phyloP scores from a whole-genome alignment of 2,888 invertebrate genomes.

The Acrobasis suavella region DNA sequence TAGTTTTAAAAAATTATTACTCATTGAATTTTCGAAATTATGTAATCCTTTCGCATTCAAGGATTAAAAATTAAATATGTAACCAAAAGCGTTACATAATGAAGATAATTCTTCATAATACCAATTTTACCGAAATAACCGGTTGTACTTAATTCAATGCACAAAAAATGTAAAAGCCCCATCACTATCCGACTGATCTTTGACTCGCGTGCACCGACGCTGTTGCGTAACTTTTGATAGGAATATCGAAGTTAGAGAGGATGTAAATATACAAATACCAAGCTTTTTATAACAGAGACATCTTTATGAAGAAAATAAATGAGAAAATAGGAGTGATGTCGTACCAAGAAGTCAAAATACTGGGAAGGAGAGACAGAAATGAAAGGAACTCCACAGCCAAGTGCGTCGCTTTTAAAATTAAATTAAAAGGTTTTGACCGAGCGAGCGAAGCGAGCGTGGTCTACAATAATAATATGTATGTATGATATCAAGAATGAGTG shows the following conservation, averaged over 20 bases:
- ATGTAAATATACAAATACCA: background rate
- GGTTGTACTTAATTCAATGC: background rate
- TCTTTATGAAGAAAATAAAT: too few relatives aligned
- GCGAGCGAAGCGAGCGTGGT: too few relatives aligned
- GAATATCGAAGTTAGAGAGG: background rate
- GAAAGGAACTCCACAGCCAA: too few relatives aligned
- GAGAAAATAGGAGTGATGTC: too few relatives aligned
- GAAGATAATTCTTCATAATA: background rate
- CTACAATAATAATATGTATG: too few relatives aligned
- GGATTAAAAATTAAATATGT: background rate
- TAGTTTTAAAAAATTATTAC: too few relatives aligned
- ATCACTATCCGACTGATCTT: constrained; percentile 16
- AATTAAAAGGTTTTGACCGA: too few relatives aligned
- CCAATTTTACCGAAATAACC: constrained; percentile 3
- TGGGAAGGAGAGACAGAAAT: too few relatives aligned
- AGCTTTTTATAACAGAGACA: too few relatives aligned
- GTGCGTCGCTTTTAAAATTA: too few relatives aligned
- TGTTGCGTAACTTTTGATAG: constrained; percentile 11
- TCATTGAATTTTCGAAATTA: background rate
- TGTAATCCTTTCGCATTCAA: background rate
- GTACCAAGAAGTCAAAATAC: too few relatives aligned
- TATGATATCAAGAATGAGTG: too few relatives aligned
- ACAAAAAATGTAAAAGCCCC: constrained; percentile 6
- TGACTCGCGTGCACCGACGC: background rate
- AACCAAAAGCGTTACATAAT: background rate